Conservation (phyloP, 2,113 vertebrate species). For the Columba janthina region DNA sequence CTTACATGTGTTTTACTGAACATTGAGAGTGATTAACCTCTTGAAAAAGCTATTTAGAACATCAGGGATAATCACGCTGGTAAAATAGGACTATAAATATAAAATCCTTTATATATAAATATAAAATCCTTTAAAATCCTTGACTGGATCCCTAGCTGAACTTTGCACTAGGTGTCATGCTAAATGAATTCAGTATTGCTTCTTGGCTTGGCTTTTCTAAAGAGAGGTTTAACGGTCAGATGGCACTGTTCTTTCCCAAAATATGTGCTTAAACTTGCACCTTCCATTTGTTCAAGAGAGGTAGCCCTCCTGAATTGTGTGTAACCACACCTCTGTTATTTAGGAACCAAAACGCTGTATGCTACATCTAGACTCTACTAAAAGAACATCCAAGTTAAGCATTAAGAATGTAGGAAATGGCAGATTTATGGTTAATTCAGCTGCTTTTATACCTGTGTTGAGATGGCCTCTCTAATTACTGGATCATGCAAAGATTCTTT, state of each 20-base stretch:
- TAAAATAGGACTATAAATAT: neutral
- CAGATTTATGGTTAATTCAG: neutral
- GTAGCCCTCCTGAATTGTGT: neutral
- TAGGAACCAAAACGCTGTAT: neutral
- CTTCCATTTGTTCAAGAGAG: neutral
- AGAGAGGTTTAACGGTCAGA: neutral
- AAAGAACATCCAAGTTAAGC: neutral
- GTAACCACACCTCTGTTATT: neutral
- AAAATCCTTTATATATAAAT: no score
- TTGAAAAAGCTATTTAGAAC: neutral
- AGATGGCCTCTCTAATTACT: neutral
- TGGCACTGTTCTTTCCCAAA: neutral
- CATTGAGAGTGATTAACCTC: neutral
- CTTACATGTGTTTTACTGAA: neutral
- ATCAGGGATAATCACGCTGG: neutral
- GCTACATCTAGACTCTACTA: neutral
- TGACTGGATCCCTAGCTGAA: neutral
- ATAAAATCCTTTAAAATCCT: neutral
- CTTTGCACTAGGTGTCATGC: neutral
- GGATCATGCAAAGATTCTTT: neutral
- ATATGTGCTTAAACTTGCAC: neutral
- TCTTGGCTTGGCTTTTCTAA: neutral
- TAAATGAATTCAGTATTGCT: neutral
- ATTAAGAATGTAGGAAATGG: neutral
- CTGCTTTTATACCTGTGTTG: neutral